phyloP scores from a whole-genome alignment of 2,113 vertebrate genomes.

The Brachyhypopomus occidentalis region DNA sequence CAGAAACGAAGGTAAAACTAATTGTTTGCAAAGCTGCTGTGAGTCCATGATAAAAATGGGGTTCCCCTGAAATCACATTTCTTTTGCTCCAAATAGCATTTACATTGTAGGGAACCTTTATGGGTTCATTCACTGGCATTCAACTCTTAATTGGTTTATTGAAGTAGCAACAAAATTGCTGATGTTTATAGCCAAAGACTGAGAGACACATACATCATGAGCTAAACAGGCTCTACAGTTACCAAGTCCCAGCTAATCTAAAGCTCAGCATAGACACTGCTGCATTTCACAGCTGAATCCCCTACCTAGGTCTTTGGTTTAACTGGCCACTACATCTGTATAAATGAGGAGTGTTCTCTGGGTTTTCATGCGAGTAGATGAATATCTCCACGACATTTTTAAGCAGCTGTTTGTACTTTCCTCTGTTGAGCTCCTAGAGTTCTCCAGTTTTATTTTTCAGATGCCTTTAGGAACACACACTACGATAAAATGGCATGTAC shows the following conservation, averaged over 20 bases:
- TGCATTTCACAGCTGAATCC: not conserved
- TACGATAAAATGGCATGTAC: not conserved
- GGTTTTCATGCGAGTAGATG: not conserved
- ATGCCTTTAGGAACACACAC: not conserved
- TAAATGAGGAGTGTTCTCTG: not conserved
- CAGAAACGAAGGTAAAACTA: not conserved
- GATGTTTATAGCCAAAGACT: conserved; percentile 10
- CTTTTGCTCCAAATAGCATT: not conserved
- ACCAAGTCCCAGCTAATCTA: not conserved
- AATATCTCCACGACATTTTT: not conserved
- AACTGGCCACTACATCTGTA: not conserved
- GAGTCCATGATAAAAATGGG: not conserved
- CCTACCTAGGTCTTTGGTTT: not conserved
- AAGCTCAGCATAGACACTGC: not conserved
- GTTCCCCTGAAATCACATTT: not conserved
- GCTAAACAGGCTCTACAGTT: not conserved
- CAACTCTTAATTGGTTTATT: conserved; percentile 20
- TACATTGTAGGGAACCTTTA: not conserved
- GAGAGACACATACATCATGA: not conserved
- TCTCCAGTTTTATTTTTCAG: not conserved
- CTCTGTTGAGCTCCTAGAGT: not conserved
- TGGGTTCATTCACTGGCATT: not conserved
- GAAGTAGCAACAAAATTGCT: conserved; percentile 1
- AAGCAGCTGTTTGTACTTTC: not conserved
- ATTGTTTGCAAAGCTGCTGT: not conserved